Conservation (phyloP, 2,113 vertebrate species). For the Galemys pyrenaicus region DNA sequence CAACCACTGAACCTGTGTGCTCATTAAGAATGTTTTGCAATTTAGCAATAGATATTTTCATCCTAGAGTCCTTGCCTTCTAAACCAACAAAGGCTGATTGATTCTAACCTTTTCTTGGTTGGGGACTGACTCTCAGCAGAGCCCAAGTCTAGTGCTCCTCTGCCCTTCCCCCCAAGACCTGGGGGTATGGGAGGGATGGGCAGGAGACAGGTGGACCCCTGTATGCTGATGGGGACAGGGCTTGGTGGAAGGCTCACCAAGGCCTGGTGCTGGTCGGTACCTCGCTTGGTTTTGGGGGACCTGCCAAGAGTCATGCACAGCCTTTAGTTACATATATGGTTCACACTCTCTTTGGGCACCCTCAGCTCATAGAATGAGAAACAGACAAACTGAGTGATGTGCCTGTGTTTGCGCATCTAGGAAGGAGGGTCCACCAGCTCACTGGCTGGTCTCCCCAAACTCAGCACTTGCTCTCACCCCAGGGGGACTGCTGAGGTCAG, state of each 20-base stretch:
- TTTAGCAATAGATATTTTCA: neutral
- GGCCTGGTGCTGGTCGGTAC: accelerated
- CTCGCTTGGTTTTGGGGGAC: neutral
- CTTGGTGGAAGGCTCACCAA: accelerated
- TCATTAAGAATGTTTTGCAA: neutral
- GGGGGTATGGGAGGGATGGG: neutral
- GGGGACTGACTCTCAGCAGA: neutral
- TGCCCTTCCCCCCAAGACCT: neutral
- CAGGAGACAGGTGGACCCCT: neutral
- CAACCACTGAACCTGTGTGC: neutral
- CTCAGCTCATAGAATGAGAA: accelerated
- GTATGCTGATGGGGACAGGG: accelerated
- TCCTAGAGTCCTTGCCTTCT: neutral
- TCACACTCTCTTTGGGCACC: neutral
- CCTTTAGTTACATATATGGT: accelerated
- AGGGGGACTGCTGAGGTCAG: slow-evolving; percentile 73
- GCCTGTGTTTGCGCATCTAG: accelerated
- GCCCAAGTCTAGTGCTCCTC: no score
- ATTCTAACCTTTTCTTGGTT: neutral
- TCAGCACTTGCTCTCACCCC: neutral
- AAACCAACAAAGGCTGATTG: neutral
- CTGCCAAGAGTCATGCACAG: accelerated
- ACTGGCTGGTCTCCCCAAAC: neutral
- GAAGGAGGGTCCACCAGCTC: accelerated
- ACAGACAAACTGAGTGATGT: no score